A percentile compares a stretch with the other conserved stretches of the same genome.
Conservation (phyloP, 2,888 invertebrate genomes). For the Epinotia nisella region DNA sequence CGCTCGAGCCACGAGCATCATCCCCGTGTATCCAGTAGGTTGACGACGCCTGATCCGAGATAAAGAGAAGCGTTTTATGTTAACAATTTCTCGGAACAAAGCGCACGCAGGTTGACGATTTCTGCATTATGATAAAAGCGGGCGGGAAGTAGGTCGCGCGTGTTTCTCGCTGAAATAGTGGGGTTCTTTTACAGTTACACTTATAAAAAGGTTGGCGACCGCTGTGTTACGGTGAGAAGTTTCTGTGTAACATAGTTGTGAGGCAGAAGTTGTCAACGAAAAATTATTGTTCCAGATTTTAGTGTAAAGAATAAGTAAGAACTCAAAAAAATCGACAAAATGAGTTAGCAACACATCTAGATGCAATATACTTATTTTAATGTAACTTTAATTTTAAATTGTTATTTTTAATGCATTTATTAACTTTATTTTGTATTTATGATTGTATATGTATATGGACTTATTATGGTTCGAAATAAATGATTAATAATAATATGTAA, state of each 20-base stretch:
- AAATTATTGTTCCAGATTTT: not conserved
- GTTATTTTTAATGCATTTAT: too few species aligned
- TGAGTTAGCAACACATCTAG: too few species aligned
- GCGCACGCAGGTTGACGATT: slow-evolving; percentile 25
- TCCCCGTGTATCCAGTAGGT: slow-evolving; percentile 9
- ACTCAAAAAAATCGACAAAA: too few species aligned
- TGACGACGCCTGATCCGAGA: slow-evolving; percentile 20
- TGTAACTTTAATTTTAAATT: too few species aligned
- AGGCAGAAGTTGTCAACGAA: not conserved
- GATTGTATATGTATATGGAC: too few species aligned
- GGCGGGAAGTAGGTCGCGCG: slow-evolving; percentile 24
- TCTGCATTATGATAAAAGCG: slow-evolving; percentile 21
- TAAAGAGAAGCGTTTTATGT: slow-evolving; percentile 23
- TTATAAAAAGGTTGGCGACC: slow-evolving; percentile 21
- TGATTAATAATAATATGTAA: too few species aligned
- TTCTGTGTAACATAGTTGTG: not conserved
- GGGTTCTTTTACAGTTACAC: slow-evolving; percentile 15
- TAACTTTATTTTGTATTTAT: too few species aligned
- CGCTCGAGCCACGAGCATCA: slow-evolving; percentile 7
- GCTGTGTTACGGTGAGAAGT: not conserved
- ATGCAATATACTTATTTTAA: too few species aligned
- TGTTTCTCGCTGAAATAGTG: slow-evolving; percentile 6
- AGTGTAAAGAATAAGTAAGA: too few species aligned
- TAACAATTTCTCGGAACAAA: not conserved
- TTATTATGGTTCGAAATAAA: too few species aligned